Base-by-base conservation (phyloP, 2,797 vertebrate species). In the Melopsittacus undulatus region DNA sequence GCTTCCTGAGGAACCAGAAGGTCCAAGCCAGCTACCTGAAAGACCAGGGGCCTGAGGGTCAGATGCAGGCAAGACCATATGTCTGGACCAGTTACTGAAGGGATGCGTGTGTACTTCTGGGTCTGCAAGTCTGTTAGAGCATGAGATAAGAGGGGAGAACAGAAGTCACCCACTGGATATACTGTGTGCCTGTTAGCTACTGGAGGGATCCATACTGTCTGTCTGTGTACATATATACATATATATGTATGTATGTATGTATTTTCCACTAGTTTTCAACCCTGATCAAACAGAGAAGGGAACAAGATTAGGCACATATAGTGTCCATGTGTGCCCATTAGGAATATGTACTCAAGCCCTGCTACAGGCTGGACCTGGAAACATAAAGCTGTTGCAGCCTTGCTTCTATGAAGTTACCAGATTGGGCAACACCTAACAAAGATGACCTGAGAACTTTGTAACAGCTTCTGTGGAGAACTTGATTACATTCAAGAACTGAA, bases 271-370 rank as follows among this genome's bases (percentile, higher is more conserved):
- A 43, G 15, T 48, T 70, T 88, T 74, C 79, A 83, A 80, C 18
- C 19, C 10, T 26, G 5, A 76, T 38, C 26, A 82, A 36, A 30
- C 54, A 83, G 38, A 73, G 54, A 75, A 67, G 19, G 12, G 26
- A 75, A n/a, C 27, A 67, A 63, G 54, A 42, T 11, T 1, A 74
- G n/a, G 27, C 1, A 3, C n/a, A 7, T 23, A 32, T 1, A 22
- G 27, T 10, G 17, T 29, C 24, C n/a, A 13, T 5, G 5, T 18
- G 32, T n/a, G 13, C 42, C 62, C 48, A 18, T 21, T 6, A 51
- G 18, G 57, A 72, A 24, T 9, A 43, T 0, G 0, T 49, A 48
- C 24, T 52, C 3, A 0, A 0, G 57, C 30, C 43, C 48, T 34
- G 30, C 64, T 63, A 32, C 66, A 56, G n/a, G 26, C n/a, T 51